Evolutionary conservation across 2,113 vertebrate genomes (phyloP), one percentile per base, ranked within the genome.

Genomic region (Heteronetta atricapilla): DNA sequence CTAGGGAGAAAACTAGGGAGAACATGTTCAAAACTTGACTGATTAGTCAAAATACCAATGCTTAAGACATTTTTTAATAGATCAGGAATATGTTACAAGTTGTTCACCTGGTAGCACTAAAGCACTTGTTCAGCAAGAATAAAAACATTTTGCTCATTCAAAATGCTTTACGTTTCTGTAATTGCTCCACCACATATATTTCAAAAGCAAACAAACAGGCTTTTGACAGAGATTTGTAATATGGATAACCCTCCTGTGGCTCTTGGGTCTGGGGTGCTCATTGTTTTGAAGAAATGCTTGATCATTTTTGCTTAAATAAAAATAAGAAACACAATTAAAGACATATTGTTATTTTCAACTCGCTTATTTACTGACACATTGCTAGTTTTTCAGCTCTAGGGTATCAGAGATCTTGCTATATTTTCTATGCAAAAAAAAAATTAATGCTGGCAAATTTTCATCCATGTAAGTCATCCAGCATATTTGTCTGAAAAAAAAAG

Each of bases 81-180:
- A 29, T 21, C 6, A 83, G 20, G 23, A 62, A 15, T 25, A 11
- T 11, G 14, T 89, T 42, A 72, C 15, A 36, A 82, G 74, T 82
- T 33, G 20, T 46, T 68, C 55, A 64, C 25, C 23, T 64, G 31
- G 50, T 52, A 85, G 31, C 42, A 36, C 69, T n/a, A 22, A 17
- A 29, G 13, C n/a, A 50, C 16, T 68, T 70, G 33, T 60, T 88
- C 56, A 80, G 56, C 38, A 42, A 66, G 72, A 77, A 26, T 26
- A 33, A 59, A 44, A 72, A 15, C 62, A 77, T 82, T 93, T 95
- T 84, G 28, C 55, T 97, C 17, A 53, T 87, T 93, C 78, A 33
- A 92, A 82, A 67, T 84, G 50, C 31, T 82, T 92, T 94, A 81
- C 68, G 23, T 82, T 96, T 96, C 90, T 93, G 77, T 74, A 55